Percentiles rank a stretch among this genome's conserved stretches.
phyloP scores from a whole-genome alignment of 1,140 invertebrate genomes.

The Amphibalanus amphitrite region DNA sequence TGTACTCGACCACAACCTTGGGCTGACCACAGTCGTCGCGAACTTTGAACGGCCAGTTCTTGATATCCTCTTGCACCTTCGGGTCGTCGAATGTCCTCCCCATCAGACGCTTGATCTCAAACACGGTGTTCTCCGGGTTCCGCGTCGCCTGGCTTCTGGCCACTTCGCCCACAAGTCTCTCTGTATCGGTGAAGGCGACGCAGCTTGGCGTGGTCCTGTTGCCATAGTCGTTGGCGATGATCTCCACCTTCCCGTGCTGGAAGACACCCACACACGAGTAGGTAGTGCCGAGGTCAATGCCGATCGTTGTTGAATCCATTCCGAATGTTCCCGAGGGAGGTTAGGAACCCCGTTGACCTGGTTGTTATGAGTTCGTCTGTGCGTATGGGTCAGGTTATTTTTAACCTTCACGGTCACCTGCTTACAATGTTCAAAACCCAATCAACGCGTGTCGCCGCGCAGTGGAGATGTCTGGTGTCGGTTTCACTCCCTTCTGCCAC shows the following conservation, averaged over 20 bases:
- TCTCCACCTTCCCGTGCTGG: slow-evolving; percentile 44
- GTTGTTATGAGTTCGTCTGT: no score
- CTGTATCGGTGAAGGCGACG: slow-evolving; percentile 40
- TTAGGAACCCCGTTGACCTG: no score
- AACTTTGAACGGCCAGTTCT: slow-evolving; percentile 91
- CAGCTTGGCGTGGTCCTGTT: slow-evolving; percentile 41
- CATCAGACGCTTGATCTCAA: slow-evolving; percentile 62
- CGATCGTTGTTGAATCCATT: slow-evolving; percentile 2
- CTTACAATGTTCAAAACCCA: no score
- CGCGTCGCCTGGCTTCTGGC: slow-evolving; percentile 72
- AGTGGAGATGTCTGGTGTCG: no score
- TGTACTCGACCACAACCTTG: slow-evolving; percentile 61
- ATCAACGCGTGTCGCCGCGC: no score
- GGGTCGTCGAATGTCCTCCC: slow-evolving; percentile 81
- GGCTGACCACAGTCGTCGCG: slow-evolving; percentile 66
- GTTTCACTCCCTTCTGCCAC: no score
- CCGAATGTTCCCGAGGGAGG: no score
- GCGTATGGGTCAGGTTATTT: no score
- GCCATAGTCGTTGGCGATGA: slow-evolving; percentile 36
- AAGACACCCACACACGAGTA: slow-evolving; percentile 80
- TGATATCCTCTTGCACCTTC: slow-evolving; percentile 82
- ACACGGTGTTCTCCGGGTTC: slow-evolving; percentile 92
- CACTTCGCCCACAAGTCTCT: slow-evolving; percentile 37
- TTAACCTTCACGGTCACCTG: no score
- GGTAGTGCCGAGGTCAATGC: slow-evolving; percentile 23